Evolutionary conservation across 1,140 invertebrate species (phyloP).

Genomic region (Acyrthosiphon pisum): DNA sequence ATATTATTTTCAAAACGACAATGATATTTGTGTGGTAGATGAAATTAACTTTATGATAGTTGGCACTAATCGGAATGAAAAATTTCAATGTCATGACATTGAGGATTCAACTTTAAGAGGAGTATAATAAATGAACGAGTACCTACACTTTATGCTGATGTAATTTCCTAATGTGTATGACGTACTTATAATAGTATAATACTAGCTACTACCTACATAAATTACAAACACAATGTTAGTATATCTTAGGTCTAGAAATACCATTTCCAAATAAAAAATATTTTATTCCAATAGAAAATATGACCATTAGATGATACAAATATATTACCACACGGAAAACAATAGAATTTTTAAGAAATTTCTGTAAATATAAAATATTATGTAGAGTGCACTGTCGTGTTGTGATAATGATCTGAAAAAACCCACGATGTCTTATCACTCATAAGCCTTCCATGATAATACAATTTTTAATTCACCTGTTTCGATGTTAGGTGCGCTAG

Average conservation of each 20-base stretch:
- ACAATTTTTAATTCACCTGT: neutral
- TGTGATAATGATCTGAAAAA: too few species aligned
- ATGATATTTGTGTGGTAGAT: neutral
- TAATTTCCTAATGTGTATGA: neutral
- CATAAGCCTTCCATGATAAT: neutral
- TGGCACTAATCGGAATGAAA: neutral
- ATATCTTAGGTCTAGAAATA: neutral
- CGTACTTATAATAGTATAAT: neutral
- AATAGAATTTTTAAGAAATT: neutral
- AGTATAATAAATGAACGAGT: neutral
- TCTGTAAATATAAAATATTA: neutral
- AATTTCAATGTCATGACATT: neutral
- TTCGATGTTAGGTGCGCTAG: neutral
- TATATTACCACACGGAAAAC: neutral
- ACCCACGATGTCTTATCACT: neutral
- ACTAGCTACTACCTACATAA: neutral
- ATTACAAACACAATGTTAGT: neutral
- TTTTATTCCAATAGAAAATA: neutral
- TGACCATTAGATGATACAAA: neutral
- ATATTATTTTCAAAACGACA: neutral
- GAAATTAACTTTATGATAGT: neutral
- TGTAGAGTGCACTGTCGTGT: too few species aligned
- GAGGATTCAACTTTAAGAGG: neutral
- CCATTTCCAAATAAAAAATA: neutral
- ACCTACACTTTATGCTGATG: neutral